Conservation (phyloP, 2,113 vertebrate species). For the Paradisaea rubra region DNA sequence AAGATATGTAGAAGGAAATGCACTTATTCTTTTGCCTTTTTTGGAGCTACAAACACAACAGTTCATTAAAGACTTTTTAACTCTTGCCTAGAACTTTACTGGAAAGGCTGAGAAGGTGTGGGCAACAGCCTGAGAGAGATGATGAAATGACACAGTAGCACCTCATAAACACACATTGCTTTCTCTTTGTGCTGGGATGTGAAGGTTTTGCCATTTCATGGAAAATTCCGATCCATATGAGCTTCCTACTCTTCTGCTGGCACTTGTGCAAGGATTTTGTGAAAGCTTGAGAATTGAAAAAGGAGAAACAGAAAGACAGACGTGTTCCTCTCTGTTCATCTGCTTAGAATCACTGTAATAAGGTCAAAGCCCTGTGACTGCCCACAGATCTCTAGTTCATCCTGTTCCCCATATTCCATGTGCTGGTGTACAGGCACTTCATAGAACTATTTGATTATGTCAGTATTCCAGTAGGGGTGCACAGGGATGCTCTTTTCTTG, state of each 20-base stretch:
- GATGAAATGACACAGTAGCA: not conserved
- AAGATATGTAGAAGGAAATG: not conserved
- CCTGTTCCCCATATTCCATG: not conserved
- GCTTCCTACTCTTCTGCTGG: not conserved
- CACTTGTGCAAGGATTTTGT: not conserved
- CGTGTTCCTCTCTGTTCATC: not conserved
- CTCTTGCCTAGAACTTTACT: not conserved
- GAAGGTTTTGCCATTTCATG: not conserved
- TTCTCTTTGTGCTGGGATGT: not conserved
- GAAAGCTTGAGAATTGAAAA: not conserved
- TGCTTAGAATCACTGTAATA: not conserved
- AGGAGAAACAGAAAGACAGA: not conserved
- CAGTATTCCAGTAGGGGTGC: not conserved
- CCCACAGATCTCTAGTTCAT: not conserved
- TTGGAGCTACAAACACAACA: not conserved
- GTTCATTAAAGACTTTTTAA: not conserved
- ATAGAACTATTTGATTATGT: not conserved
- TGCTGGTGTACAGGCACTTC: not conserved
- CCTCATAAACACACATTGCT: not conserved
- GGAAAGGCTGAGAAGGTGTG: not conserved
- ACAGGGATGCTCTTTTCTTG: not conserved
- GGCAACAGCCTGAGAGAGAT: not conserved
- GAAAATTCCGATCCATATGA: not conserved
- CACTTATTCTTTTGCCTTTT: not conserved
- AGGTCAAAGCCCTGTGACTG: not conserved